These are phyloP conservation scores for Scomber japonicus DNA, from an alignment of 2,113 vertebrate genomes.

Conservation along the genomic window DNA sequence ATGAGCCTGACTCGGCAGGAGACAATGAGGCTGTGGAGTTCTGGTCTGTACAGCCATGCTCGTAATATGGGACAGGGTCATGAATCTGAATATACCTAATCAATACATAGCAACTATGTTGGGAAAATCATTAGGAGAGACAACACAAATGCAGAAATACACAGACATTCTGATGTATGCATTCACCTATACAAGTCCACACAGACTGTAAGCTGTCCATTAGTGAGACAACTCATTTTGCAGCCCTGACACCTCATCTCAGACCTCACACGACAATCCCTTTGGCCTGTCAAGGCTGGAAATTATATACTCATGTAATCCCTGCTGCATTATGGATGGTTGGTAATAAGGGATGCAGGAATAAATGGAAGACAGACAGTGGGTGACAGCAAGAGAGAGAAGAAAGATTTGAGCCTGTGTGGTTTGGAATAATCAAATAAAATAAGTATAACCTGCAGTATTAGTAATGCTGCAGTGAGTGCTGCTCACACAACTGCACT, in stretches of 20 bases:
- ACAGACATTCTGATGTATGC: slow-evolving; percentile 24
- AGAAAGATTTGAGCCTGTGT: slow-evolving; percentile 21
- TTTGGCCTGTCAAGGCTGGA: slow-evolving; percentile 69
- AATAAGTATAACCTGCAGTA: slow-evolving; percentile 48
- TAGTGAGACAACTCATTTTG: slow-evolving; percentile 57
- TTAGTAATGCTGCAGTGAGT: slow-evolving; percentile 49
- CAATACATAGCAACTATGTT: slow-evolving; percentile 59
- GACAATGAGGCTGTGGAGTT: slow-evolving; percentile 55
- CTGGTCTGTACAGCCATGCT: slow-evolving; percentile 25
- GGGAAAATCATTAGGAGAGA: slow-evolving; percentile 41
- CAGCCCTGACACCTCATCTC: slow-evolving; percentile 63
- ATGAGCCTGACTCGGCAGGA: slow-evolving; percentile 33
- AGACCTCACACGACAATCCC: slow-evolving; percentile 65
- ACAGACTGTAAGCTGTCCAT: slow-evolving; percentile 47
- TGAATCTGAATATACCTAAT: slow-evolving; percentile 61
- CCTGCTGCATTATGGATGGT: slow-evolving; percentile 52
- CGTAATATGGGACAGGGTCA: slow-evolving; percentile 35
- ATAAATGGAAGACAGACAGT: slow-evolving; percentile 37
- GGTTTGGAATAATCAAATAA: slow-evolving; percentile 54
- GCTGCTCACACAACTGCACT: slow-evolving; percentile 24
- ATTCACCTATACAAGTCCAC: slow-evolving; percentile 24
- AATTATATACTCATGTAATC: slow-evolving; percentile 75
- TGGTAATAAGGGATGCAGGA: slow-evolving; percentile 60
- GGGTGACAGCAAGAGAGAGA: slow-evolving; percentile 24
- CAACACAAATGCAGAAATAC: slow-evolving; percentile 11